Conservation (phyloP, 2,113 vertebrate species). For the Andinoacara biseriatus region DNA sequence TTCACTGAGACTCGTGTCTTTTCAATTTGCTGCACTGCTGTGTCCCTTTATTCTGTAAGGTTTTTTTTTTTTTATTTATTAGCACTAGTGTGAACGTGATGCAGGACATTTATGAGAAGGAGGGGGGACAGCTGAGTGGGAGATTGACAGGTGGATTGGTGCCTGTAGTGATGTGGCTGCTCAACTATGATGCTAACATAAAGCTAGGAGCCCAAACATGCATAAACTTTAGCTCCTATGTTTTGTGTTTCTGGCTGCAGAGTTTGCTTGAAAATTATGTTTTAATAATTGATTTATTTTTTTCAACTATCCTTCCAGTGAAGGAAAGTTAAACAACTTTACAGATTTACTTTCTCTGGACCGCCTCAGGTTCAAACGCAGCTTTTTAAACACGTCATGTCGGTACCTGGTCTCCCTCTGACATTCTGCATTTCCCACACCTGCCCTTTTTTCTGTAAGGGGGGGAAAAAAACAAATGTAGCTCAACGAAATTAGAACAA, state of each 20-base stretch:
- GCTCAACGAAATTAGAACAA: slow-evolving; percentile 21
- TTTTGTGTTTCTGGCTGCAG: not conserved
- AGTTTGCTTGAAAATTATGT: not conserved
- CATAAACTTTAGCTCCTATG: not conserved
- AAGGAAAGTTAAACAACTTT: not conserved
- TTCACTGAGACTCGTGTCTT: fast-evolving
- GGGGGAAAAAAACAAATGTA: not conserved
- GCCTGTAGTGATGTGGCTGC: not conserved
- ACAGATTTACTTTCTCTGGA: not conserved
- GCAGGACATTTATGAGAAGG: too few relatives aligned
- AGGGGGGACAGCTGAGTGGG: not conserved
- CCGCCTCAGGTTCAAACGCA: not conserved
- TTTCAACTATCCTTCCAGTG: not conserved
- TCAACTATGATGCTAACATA: not conserved
- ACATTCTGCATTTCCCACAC: not conserved
- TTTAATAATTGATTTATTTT: not conserved
- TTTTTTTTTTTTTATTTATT: not conserved
- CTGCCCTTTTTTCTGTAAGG: not conserved
- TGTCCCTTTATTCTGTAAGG: not conserved
- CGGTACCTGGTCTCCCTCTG: not conserved
- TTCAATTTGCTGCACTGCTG: not conserved
- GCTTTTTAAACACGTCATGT: slow-evolving; percentile 7
- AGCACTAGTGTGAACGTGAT: too few relatives aligned
- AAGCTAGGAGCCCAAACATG: not conserved
- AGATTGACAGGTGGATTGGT: not conserved